Base-by-base conservation (phyloP, 2,797 vertebrate species). In the Lacerta viridis region DNA sequence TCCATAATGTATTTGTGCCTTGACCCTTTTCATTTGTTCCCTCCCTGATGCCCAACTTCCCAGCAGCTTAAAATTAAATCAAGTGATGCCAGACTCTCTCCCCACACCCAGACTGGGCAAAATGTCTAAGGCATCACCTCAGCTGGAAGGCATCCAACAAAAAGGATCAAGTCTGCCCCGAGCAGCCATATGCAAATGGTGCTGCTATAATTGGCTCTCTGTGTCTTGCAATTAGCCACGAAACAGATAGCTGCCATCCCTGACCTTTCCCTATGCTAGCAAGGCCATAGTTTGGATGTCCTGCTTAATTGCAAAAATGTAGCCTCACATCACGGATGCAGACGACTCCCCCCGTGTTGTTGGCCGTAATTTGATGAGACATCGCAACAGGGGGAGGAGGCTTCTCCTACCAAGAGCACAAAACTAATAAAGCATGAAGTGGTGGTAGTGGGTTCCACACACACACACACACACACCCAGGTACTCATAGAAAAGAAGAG, bases 301-400 rank as follows among this genome's bases (percentile, higher is more conserved):
- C 50, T 55, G 50, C 50, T 55, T 55, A 55, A 55, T 55, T 55
- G 50, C 50, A 55, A 55, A 55, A 55, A 55, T 55, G 50, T 55
- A 15, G 13, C 50, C 50, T 55, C 50, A 3, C 13, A 55, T 55
- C 50, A 55, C 13, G 13, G 50, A 55, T 55, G 3, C 50, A 55
- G 11, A 55, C 15, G 3, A 15, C 50, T 55, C 50, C 50, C 46
- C 50, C 50, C 50, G 90, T 86, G 81, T 93, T 87, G 13, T 72
- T 46, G 90, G 76, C 92, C 91, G 90, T 96, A 95, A 97, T 96
- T 93, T 94, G 95, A 96, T 66, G 85, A 68, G 92, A 95, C 91
- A 4, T 92, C 87, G 25, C 96, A 81, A 29, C 4, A n/a, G 55
- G 50, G 94, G 92, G 92, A 93, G 95, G 92, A 39, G 11, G n/a